Base-by-base conservation (phyloP, 2,888 invertebrate species). In the Hirudinaria manillensis region DNA sequence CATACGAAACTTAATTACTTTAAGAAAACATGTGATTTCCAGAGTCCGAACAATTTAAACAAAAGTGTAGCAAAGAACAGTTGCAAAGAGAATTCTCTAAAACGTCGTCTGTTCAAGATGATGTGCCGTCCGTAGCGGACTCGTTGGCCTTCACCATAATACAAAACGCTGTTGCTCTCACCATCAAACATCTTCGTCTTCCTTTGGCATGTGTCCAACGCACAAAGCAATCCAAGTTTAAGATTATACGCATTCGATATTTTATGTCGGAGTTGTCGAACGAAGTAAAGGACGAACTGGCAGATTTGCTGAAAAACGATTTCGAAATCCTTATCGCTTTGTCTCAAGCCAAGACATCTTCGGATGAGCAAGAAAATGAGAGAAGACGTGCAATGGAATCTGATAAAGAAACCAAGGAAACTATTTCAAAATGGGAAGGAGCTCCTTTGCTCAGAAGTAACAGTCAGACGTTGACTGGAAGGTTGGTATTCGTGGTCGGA, bases 391-490 rank as follows among this genome's bases (percentile, higher is more conserved):
- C 29, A 51, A 27, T 19, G 19, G 29, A 72, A 72, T 53, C n/a
- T 24, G 72, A 72, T 27, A 32, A 32, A 27, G 32, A 68, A 2
- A 34, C 36, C 16, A 51, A 70, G 38, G 71, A 70, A 70, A 51
- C 21, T 7, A n/a, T 70, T 70, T n/a, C 36, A 7, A 70, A 24
- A 3, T 73, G 73, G 73, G 65, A 65, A 29, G 27, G 27, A 51
- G 73, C 73, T 4, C 73, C 73, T 21, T 29, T 73, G 34, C 51
- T 73, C 55, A 61, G 38, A 56, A 65, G 73, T 34, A 65, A 65
- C 34, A 73, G 73, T 65, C 21, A 32, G 10, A 73, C 73, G 1
- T 16, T 65, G 73, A 55, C 38, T 65, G 73, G 73, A 3, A 73
- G 73, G 73, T 72, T 51, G 13, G 27, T 21, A 45, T 13, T 45